phyloP scores from a whole-genome alignment of 2,113 vertebrate species.

The Stictonetta naevosa region DNA sequence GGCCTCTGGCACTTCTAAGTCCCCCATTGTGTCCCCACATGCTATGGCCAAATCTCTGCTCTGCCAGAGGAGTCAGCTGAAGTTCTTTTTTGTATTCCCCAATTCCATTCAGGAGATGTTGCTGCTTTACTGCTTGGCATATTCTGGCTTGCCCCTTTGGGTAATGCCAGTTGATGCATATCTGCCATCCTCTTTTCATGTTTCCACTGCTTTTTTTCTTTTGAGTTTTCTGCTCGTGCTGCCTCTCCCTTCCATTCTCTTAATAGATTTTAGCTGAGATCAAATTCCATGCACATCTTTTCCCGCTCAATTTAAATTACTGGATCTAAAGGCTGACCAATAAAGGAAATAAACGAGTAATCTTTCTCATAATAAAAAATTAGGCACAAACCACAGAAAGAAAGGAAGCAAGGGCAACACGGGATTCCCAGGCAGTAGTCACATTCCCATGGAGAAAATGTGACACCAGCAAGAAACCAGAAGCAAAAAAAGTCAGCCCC shows the following conservation, averaged over 20 bases:
- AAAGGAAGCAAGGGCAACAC: not conserved
- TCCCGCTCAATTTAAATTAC: constrained; percentile 40
- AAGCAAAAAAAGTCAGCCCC: not conserved
- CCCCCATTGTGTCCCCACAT: not conserved
- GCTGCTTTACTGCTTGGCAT: not conserved
- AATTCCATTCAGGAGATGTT: not conserved
- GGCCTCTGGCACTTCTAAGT: not conserved
- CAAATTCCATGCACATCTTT: constrained; percentile 63
- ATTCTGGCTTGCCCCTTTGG: not conserved
- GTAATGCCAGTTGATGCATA: not conserved
- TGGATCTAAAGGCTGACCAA: not conserved
- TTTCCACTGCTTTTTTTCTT: not conserved
- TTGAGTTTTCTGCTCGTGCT: constrained; percentile 5
- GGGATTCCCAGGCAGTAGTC: not conserved
- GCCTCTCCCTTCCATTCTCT: constrained; percentile 51
- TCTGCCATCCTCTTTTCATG: constrained; percentile 47
- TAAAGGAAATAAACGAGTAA: not conserved
- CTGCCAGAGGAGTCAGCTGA: not conserved
- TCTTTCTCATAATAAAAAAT: not conserved
- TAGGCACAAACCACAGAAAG: not conserved
- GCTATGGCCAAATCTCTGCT: not conserved
- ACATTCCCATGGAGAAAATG: not conserved
- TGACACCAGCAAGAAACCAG: not conserved
- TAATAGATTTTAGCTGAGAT: constrained; percentile 47
- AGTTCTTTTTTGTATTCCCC: not conserved